A percentile compares a stretch with the other conserved stretches of the same genome.
Evolutionary conservation across 2,888 invertebrate species (phyloP).

Genomic region (Agonopterix arenella): DNA sequence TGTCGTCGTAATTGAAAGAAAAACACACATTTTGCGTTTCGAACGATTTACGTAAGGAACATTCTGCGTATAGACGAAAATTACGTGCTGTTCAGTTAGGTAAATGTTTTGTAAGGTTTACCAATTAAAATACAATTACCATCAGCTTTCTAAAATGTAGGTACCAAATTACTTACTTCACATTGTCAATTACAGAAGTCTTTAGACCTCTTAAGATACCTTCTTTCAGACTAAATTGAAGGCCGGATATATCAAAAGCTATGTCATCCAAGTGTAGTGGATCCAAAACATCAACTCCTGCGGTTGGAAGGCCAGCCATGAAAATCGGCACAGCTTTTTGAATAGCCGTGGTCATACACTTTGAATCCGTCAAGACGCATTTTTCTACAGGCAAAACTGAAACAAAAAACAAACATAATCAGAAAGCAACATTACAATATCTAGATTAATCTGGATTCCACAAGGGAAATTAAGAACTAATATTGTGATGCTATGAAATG

Average conservation of each 20-base stretch:
- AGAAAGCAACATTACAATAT: too few species aligned
- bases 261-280: constrained; percentile 32
- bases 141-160: too few species aligned
- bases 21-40: too few species aligned
- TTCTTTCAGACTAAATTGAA: constrained; percentile 31
- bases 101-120: too few species aligned
- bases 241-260: constrained; percentile 35
- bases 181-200: constrained; percentile 23
- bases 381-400: constrained; percentile 35
- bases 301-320: constrained; percentile 31
- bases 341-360: constrained; percentile 28
- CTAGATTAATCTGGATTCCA: too few species aligned
- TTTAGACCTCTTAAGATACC: constrained; percentile 34
- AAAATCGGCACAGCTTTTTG: constrained; percentile 31
- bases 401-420: constrained; percentile 1
- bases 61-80: too few species aligned
- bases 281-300: constrained; percentile 31
- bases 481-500: too few species aligned
- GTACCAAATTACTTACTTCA: constrained; percentile 28
- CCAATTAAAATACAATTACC: too few species aligned
- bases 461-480: too few species aligned
- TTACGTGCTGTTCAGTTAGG: too few species aligned
- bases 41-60: too few species aligned
- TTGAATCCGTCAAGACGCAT: constrained; percentile 34
- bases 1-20: too few species aligned